Evolutionary conservation across 2,797 vertebrate species (phyloP), one percentile per base, ranked within the genome.

Genomic region (Aythya fuligula): DNA sequence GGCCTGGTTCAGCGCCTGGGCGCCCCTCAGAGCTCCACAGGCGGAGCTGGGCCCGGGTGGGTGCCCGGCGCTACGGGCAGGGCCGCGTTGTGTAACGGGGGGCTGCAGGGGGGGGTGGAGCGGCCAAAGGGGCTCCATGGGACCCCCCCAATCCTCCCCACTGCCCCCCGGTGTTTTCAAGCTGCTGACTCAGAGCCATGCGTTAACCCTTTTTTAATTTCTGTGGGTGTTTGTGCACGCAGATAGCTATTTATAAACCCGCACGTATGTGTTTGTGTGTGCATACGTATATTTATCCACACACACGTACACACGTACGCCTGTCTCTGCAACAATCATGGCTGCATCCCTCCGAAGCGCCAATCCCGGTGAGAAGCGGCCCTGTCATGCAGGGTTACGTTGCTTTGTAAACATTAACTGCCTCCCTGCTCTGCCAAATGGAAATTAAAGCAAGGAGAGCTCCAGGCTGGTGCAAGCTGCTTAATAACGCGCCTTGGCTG

Each of bases 391-490:
- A 86, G 87, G 43, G 74, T 90, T 96, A 91, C 74, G 2, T 8
- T 54, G 16, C 93, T 87, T 62, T 75, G 77, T 94, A 87, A 96
- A 95, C 81, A 93, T 93, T 95, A 92, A 93, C 88, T 85, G 85
- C 28, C 72, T 80, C 14, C 71, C 87, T 0, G 0, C 54, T 64
- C 64, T 95, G 93, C 92, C 93, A 94, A 78, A 41, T 89, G 76
- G 93, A 81, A 95, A 95, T 93, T 85, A 87, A 95, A 88, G 93
- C 93, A 81, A 4, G 74, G 85, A 95, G 83, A 60, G 2, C 57
- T 79, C 32, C 1, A 51, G 0, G 71, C 87, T 91, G 85, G 32
- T 74, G 90, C 34, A 87, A 89, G 87, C 85, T 67, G 91, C 75
- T 94, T 90, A 75, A 64, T 80, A 82, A 69, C 1, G 6, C n/a